Percentiles rank a stretch among this genome's conserved stretches.
Evolutionary conservation across 2,797 vertebrate species (phyloP).

Genomic region (Nasua narica): DNA sequence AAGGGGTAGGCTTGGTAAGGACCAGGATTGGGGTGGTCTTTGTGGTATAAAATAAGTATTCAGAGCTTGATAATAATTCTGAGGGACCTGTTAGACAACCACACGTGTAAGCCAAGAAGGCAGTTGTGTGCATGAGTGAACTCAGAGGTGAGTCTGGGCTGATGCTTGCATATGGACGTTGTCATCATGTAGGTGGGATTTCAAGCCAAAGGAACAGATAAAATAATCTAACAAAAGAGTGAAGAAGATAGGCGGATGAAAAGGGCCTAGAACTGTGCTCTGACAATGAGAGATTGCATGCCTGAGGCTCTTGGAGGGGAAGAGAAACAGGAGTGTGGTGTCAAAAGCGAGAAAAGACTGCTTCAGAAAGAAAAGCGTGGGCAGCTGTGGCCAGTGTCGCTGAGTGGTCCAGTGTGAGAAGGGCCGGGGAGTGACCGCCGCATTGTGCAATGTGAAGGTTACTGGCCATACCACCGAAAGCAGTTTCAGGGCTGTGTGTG

Average conservation of each 20-base stretch:
- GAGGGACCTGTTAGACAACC: background rate
- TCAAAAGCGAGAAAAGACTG: background rate
- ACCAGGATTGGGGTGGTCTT: background rate
- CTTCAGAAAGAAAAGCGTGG: background rate
- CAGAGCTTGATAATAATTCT: background rate
- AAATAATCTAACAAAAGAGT: background rate
- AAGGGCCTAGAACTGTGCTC: background rate
- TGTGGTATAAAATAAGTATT: background rate
- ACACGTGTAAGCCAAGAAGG: background rate
- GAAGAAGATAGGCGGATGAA: background rate
- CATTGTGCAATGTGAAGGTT: background rate
- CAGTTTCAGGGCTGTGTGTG: background rate
- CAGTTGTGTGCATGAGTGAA: background rate
- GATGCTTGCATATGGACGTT: background rate
- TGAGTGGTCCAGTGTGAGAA: background rate
- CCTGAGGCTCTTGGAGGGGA: background rate
- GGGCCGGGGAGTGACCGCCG: background rate
- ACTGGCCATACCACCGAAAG: background rate
- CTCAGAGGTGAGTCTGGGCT: background rate
- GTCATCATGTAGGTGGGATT: background rate
- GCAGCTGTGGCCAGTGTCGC: background rate
- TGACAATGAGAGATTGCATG: background rate
- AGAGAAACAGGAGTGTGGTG: background rate
- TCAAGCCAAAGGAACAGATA: background rate
- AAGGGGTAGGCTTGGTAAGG: background rate